Evolutionary conservation across 2,888 invertebrate species (phyloP).

Genomic region (Mimumesa dahlbomi): DNA sequence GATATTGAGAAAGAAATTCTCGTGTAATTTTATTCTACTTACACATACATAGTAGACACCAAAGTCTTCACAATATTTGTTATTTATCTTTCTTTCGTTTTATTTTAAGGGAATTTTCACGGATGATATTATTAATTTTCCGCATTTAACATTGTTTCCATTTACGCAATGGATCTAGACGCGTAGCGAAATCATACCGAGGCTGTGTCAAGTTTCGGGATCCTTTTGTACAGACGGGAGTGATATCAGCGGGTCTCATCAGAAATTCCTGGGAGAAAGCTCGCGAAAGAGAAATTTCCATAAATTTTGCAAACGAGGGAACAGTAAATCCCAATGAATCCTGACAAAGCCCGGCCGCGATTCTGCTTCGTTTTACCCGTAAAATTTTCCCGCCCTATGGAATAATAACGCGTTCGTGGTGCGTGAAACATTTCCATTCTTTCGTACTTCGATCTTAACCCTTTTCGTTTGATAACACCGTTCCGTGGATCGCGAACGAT

Average conservation of each 20-base stretch:
- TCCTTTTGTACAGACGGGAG: background rate
- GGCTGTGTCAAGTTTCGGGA: background rate
- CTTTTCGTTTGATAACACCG: background rate
- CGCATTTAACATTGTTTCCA: background rate
- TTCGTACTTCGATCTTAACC: background rate
- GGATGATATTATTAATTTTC: no score
- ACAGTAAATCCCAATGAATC: slow-evolving; percentile 12
- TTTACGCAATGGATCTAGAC: slow-evolving; percentile 1
- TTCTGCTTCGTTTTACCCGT: background rate
- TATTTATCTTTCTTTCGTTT: no score
- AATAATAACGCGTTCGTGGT: background rate
- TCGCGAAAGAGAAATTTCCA: slow-evolving; percentile 24
- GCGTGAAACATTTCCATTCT: slow-evolving; percentile 3
- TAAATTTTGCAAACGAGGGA: slow-evolving; percentile 13
- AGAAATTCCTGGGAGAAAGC: slow-evolving; percentile 6
- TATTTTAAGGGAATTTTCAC: background rate
- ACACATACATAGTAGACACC: no score
- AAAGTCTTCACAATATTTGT: no score
- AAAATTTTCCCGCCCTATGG: slow-evolving; percentile 12
- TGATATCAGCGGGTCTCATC: background rate
- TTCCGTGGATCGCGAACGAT: background rate
- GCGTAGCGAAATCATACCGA: background rate
- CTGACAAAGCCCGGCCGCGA: slow-evolving; percentile 2
- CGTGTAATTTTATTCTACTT: no score
- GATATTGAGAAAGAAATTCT: no score